A percentile compares a stretch with the other conserved stretches of the same genome.
phyloP scores from a whole-genome alignment of 2,888 invertebrate genomes.

The Plusia festucae region DNA sequence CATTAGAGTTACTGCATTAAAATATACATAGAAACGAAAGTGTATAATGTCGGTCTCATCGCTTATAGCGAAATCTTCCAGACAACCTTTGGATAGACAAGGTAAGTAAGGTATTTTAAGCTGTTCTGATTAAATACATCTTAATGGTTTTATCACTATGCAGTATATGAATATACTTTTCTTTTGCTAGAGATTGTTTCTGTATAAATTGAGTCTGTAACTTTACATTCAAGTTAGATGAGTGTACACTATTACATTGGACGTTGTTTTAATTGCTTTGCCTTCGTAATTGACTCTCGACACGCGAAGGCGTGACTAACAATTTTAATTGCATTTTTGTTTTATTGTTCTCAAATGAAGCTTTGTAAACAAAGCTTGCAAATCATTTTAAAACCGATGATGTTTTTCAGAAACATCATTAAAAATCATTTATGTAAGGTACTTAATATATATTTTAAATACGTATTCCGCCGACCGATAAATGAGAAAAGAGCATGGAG shows the following conservation, averaged over 20 bases:
- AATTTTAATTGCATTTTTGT: constrained; percentile 51
- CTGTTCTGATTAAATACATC: too few species aligned
- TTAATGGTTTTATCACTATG: too few species aligned
- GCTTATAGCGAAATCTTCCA: too few species aligned
- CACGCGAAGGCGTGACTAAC: constrained; percentile 48
- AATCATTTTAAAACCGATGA: background rate
- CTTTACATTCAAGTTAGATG: constrained; percentile 33
- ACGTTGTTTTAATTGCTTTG: constrained; percentile 46
- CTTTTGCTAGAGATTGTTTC: background rate
- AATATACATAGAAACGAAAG: too few species aligned
- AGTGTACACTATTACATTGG: constrained; percentile 31
- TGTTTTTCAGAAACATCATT: background rate
- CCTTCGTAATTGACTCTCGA: constrained; percentile 32
- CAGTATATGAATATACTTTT: too few species aligned
- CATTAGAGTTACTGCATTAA: too few species aligned
- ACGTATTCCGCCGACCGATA: too few species aligned
- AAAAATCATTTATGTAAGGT: background rate
- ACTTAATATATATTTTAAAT: too few species aligned
- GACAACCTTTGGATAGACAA: too few species aligned
- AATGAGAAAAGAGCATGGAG: too few species aligned
- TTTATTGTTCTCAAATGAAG: constrained; percentile 56
- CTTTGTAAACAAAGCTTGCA: constrained; percentile 34
- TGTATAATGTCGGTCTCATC: too few species aligned
- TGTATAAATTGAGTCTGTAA: constrained; percentile 5
- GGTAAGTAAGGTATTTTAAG: too few species aligned